Evolutionary conservation across 1,140 invertebrate genomes (phyloP), one percentile per base, ranked within the genome.

Genomic region (Zaprionus lachaisei): DNA sequence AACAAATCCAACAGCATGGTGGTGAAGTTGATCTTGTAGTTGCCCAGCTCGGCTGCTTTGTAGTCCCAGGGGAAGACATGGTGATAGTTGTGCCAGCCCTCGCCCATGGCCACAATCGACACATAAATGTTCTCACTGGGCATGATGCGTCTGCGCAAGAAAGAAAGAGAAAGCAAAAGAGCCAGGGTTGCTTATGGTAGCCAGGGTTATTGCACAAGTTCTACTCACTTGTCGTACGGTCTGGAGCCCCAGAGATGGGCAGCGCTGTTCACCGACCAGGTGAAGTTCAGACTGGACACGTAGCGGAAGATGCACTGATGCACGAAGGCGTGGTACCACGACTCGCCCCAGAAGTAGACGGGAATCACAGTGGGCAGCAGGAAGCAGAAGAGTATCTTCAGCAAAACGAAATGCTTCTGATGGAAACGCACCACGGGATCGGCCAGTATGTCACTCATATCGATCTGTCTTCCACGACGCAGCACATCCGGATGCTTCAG

Each of bases 1-100:
- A 96, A 95, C 77, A 96, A 95, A 92, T 98, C 96, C 82, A 97
- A 96, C 91, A 95, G 95, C 83, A 93, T 92, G 38, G 92, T 92
- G 31, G 92, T 93, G 11, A 92, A 80, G 73, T 93, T 93, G 14
- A 92, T 80, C 1, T 61, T 60, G 61, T 94, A 94, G 60, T 93
- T 93, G 15, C 94, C 94, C 65, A 95, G 84, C 81, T 97, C 96
- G 54, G 95, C 95, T 38, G 96, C 94, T 58, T 94, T 94, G 91
- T 96, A 96, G 58, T 94, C 93, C 93, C 96, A 97, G 1, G 98
- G 97, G 92, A 98, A 98, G 0, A 96, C 95, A 92, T 98, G 98
- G 91, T 99, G 98, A 92, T 98, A 99, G 93, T 98, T 98, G 93
- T 98, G 97, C 95, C 96, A 98, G 17, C 97, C 97, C 93, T 97